A percentile compares a stretch with the other conserved stretches of the same genome.
Conservation (phyloP, 2,113 vertebrate genomes). For the Nestor notabilis region DNA sequence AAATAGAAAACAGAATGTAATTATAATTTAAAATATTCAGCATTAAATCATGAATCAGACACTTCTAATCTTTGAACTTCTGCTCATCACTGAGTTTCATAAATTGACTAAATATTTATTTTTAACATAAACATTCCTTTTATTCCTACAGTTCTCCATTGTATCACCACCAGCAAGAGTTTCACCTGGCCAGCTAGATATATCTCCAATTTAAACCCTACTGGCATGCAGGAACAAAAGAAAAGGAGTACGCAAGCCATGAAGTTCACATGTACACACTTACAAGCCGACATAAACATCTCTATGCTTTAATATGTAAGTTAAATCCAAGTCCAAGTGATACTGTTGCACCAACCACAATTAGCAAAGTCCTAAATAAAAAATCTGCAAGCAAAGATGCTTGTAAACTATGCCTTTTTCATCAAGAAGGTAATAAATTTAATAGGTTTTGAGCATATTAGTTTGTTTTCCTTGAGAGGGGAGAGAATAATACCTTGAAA, state of each 20-base stretch:
- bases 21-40: background rate
- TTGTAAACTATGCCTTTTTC: background rate
- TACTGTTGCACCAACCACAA: background rate
- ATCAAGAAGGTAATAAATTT: background rate
- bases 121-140: background rate
- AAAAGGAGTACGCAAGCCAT: background rate
- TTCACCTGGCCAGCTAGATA: background rate
- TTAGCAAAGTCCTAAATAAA: background rate
- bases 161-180: background rate
- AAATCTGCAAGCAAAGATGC: background rate
- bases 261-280: background rate
- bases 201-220: background rate
- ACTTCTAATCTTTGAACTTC: background rate
- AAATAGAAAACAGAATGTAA: background rate
- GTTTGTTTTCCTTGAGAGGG: background rate
- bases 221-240: background rate
- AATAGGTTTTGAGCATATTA: background rate
- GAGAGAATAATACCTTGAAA: background rate
- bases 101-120: background rate
- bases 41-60: background rate
- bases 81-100: background rate
- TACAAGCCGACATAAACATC: background rate
- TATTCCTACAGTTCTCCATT: background rate
- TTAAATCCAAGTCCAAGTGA: background rate
- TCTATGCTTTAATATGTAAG: background rate